Conservation (phyloP, 2,888 invertebrate species). For the Sipunculus nudus region DNA sequence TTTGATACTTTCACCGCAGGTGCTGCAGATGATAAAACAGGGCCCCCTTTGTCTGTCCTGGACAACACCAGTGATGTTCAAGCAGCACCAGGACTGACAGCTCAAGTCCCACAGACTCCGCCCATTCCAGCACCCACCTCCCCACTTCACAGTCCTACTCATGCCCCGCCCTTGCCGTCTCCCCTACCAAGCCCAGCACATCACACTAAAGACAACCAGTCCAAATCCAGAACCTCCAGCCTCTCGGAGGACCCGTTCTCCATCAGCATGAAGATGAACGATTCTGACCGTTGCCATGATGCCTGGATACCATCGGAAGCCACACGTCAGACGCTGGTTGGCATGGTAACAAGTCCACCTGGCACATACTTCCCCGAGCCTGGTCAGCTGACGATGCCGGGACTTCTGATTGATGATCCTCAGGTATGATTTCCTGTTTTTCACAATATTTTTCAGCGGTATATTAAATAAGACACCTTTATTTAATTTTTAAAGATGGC, state of each 20-base stretch:
- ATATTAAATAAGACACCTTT: too few relatives aligned
- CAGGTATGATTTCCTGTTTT: conserved; percentile 77
- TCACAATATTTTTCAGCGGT: too few relatives aligned
- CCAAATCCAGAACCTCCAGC: too few relatives aligned
- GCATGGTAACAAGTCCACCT: conserved; percentile 74
- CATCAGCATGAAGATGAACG: conserved; percentile 57
- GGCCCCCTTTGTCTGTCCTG: too few relatives aligned
- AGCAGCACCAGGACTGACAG: too few relatives aligned
- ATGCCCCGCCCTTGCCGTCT: conserved; percentile 13
- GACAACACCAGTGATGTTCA: too few relatives aligned
- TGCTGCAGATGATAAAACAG: conserved; percentile 13
- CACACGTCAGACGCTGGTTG: conserved; percentile 73
- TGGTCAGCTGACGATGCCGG: conserved; percentile 85
- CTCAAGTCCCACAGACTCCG: conserved; percentile 29
- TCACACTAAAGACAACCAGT: conserved; percentile 23
- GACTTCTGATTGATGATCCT: conserved; percentile 82
- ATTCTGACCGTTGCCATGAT: conserved; percentile 58
- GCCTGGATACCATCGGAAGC: conserved; percentile 83
- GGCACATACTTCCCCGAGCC: conserved; percentile 78
- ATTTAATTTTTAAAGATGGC: too few relatives aligned
- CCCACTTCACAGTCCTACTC: conserved; percentile 7
- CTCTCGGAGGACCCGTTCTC: conserved; percentile 51
- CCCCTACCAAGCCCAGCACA: conserved; percentile 37
- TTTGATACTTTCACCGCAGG: conserved; percentile 42
- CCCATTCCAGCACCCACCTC: conserved; percentile 11